Evolutionary conservation across 1,140 invertebrate genomes (phyloP).

Genomic region (Metaphire vulgaris): DNA sequence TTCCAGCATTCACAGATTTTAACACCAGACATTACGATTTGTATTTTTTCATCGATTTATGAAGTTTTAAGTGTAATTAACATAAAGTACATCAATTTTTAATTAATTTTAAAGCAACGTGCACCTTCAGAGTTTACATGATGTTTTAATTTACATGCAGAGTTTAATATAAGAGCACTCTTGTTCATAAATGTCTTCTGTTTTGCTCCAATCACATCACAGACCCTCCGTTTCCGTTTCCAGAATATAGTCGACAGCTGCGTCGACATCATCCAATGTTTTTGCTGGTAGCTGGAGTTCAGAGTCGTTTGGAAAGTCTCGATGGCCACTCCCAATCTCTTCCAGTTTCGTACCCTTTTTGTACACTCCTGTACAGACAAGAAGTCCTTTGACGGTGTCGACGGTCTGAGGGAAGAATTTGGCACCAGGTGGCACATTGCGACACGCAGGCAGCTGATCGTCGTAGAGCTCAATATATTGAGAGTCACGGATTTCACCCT

Average conservation of each 20-base stretch:
- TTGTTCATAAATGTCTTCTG: not conserved
- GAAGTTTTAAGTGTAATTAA: too few relatives aligned
- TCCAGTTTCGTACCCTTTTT: conserved; percentile 34
- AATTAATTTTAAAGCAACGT: too few relatives aligned
- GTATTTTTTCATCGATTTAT: too few relatives aligned
- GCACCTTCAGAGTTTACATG: too few relatives aligned
- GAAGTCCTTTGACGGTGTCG: conserved; percentile 39
- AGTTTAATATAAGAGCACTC: too few relatives aligned
- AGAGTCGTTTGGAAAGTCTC: conserved; percentile 33
- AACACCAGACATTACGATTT: too few relatives aligned
- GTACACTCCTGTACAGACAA: conserved; percentile 52
- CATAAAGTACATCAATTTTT: too few relatives aligned
- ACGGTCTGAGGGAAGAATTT: conserved; percentile 43
- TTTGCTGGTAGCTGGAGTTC: conserved; percentile 36
- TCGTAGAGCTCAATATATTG: not conserved
- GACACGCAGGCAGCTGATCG: conserved; percentile 31
- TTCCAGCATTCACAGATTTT: too few relatives aligned
- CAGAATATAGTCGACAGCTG: conserved; percentile 32
- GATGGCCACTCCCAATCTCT: not conserved
- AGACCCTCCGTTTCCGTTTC: conserved; percentile 17
- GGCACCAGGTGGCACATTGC: conserved; percentile 38
- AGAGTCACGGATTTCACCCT: not conserved
- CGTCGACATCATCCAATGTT: conserved; percentile 40
- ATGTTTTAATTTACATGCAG: too few relatives aligned
- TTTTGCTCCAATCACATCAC: not conserved